Evolutionary conservation across 2,113 vertebrate genomes (phyloP).

Genomic region (Crotalus horridus): DNA sequence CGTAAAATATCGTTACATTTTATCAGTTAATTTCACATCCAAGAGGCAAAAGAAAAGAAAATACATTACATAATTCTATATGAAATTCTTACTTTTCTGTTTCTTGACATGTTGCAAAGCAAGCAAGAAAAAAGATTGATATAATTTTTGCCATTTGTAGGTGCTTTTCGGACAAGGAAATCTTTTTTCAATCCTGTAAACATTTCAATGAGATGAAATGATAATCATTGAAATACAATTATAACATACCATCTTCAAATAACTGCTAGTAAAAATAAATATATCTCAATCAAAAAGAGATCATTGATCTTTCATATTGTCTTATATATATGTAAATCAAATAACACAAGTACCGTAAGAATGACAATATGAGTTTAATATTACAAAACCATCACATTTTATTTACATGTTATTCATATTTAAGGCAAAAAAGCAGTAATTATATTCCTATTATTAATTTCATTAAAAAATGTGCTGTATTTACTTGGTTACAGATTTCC

Average conservation of each 20-base stretch:
- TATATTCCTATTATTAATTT: not conserved
- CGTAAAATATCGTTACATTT: not conserved
- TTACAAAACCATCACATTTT: not conserved
- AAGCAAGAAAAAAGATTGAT: constrained; percentile 39
- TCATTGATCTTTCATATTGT: not conserved
- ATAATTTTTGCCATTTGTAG: constrained; percentile 36
- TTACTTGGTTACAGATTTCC: not conserved
- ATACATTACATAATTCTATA: not conserved
- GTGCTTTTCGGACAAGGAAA: constrained; percentile 45
- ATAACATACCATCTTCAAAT: not conserved
- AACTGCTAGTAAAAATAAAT: constrained; percentile 3
- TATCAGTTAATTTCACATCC: not conserved
- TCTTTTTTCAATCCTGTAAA: constrained; percentile 38
- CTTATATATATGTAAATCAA: not conserved
- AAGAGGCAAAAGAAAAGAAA: not conserved
- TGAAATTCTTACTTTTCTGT: constrained; percentile 58
- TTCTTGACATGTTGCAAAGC: constrained; percentile 48
- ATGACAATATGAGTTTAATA: not conserved
- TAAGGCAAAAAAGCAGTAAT: not conserved
- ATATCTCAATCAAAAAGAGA: not conserved
- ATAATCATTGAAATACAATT: not conserved
- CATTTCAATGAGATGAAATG: constrained; percentile 22
- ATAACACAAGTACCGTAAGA: not conserved
- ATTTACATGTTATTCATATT: not conserved
- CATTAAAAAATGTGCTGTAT: not conserved